Percentiles rank a stretch among this genome's conserved stretches.
Conservation (phyloP, 1,140 invertebrate genomes). For the Campoletis sonorensis region DNA sequence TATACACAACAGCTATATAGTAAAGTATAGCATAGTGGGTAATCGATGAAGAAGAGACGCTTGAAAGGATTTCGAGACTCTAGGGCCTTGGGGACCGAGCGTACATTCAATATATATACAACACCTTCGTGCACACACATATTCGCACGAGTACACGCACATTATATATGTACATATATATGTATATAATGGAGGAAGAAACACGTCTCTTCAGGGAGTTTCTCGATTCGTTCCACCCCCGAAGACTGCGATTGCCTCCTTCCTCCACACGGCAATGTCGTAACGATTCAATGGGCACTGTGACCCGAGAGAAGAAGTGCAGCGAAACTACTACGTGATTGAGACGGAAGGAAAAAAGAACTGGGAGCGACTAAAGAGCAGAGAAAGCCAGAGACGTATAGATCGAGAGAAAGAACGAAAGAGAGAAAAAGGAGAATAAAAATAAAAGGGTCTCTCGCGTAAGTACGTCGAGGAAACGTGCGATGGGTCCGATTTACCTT, state of each 20-base stretch:
- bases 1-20: neutral
- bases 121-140: too few relatives aligned
- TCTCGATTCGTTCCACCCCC: constrained; percentile 30
- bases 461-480: constrained; percentile 36
- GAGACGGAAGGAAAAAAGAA: constrained; percentile 33
- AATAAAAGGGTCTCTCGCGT: constrained; percentile 21
- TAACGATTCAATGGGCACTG: constrained; percentile 43
- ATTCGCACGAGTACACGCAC: neutral
- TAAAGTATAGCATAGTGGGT: neutral
- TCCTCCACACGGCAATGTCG: constrained; percentile 34
- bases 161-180: constrained; percentile 16
- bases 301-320: constrained; percentile 30
- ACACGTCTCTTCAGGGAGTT: constrained; percentile 26
- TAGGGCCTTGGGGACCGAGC: neutral
- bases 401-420: neutral
- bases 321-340: constrained; percentile 38
- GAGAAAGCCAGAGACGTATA: neutral
- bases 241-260: constrained; percentile 16
- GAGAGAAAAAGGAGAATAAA: neutral
- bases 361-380: constrained; percentile 11
- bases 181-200: neutral
- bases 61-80: constrained; percentile 37
- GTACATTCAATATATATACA: neutral
- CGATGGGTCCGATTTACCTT: constrained; percentile 40
- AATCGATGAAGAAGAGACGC: constrained; percentile 41